These are phyloP conservation scores for Diuraphis noxia DNA, from an alignment of 1,140 invertebrate genomes.

Conservation along the genomic window DNA sequence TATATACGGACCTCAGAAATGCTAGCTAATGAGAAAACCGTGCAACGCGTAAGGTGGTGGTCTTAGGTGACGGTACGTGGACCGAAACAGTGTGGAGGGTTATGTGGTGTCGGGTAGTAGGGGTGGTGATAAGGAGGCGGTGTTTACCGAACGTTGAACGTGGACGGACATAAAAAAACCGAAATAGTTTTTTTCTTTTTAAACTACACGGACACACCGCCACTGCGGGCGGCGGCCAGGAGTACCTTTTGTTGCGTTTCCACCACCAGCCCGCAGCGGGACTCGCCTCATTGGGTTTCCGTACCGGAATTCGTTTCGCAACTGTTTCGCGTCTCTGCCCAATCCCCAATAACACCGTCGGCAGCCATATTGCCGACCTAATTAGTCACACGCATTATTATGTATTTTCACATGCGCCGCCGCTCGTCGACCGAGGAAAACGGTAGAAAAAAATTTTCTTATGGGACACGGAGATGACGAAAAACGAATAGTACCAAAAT, in stretches of 20 bases:
- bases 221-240: neutral
- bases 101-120: neutral
- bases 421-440: neutral
- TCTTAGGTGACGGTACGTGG: neutral
- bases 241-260: constrained; percentile 29
- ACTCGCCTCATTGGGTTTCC: constrained; percentile 52
- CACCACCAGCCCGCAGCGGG: neutral
- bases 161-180: neutral
- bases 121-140: neutral
- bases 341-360: constrained; percentile 34
- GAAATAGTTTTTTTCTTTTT: neutral
- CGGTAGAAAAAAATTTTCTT: neutral
- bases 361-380: constrained; percentile 30
- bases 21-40: constrained; percentile 18
- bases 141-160: constrained; percentile 28
- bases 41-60: neutral
- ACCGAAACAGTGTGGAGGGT: neutral
- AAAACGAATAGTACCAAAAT: neutral
- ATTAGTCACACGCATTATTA: constrained; percentile 49
- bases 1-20: neutral
- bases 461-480: neutral
- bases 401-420: neutral
- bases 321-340: constrained; percentile 47
- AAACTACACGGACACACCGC: constrained; percentile 2
- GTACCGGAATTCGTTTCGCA: constrained; percentile 53